These are phyloP conservation scores for Bos taurus DNA, from an alignment of 2,113 vertebrate species.

Conservation along the genomic window ARS-UCD2.0 NC_037332.1:90036001-90036500, in stretches of 20 bases:
- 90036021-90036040: not conserved
- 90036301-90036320: not conserved
- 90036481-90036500: not conserved
- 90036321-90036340: not conserved
- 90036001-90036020: not conserved
- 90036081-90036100: not conserved
- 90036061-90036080: not conserved
- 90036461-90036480: not conserved
- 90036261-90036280: too few species aligned
- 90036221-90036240: not conserved
- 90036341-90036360: not conserved
- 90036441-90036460: not conserved
- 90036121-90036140: not conserved
- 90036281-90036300: not conserved
- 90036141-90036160: not conserved
- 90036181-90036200: not conserved
- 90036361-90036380: not conserved
- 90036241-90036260: not conserved
- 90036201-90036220: not conserved
- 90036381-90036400: not conserved
- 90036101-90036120: not conserved
- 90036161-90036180: not conserved
- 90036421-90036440: not conserved
- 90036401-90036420: not conserved
- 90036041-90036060: not conserved